phyloP scores from a whole-genome alignment of 1,140 invertebrate genomes.

The Eupristina koningsbergeri region DNA sequence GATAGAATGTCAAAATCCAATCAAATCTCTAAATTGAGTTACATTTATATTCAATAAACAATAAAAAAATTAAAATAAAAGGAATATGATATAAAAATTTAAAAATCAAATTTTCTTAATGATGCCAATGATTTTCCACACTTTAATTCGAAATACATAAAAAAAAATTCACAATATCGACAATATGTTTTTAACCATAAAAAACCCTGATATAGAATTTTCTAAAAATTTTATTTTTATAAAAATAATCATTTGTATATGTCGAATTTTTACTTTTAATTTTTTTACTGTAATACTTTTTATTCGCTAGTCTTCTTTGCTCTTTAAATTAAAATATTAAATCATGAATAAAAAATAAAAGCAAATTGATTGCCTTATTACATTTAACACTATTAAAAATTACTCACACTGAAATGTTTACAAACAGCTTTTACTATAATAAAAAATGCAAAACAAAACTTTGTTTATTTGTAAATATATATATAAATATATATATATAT shows the following conservation, averaged over 20 bases:
- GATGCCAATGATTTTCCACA: not conserved
- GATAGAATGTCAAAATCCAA: no score
- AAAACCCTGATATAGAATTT: not conserved
- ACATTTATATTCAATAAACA: no score
- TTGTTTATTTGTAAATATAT: not conserved
- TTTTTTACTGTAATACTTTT: no score
- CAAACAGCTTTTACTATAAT: not conserved
- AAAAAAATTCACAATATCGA: not conserved
- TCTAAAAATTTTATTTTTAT: not conserved
- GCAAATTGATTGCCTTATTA: not conserved
- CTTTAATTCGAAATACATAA: no score
- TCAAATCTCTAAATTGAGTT: no score
- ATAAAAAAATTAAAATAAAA: no score
- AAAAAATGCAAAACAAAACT: not conserved
- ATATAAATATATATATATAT: no score
- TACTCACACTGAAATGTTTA: not conserved
- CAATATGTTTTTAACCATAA: no score
- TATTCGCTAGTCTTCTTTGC: no score
- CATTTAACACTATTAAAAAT: not conserved
- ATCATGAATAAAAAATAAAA: not conserved
- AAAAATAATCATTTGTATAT: not conserved
- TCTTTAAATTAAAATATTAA: not conserved
- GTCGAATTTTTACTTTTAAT: no score
- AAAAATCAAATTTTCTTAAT: not conserved
- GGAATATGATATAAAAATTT: no score